These are phyloP conservation scores for Bolborhynchus lineola DNA, from an alignment of 2,113 vertebrate species.

Conservation along the genomic window DNA sequence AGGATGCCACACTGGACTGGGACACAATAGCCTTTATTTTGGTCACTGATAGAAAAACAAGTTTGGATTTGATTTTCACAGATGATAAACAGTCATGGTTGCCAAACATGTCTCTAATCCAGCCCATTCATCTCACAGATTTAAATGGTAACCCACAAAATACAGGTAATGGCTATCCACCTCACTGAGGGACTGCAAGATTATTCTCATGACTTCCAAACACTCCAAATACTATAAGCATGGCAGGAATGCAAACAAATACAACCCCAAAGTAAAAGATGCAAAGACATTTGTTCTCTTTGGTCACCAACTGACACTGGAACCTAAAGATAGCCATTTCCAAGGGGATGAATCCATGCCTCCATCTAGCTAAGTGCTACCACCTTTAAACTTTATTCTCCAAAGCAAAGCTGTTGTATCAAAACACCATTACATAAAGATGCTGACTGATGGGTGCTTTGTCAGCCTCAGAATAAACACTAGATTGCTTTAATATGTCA, in stretches of 20 bases:
- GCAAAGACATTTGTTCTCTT: neutral
- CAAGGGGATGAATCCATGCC: neutral
- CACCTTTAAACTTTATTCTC: neutral
- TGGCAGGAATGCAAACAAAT: neutral
- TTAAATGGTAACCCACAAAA: neutral
- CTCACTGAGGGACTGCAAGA: neutral
- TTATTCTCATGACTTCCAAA: neutral
- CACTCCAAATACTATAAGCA: neutral
- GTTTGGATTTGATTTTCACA: neutral
- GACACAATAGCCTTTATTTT: neutral
- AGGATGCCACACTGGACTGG: neutral
- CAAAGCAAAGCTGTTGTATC: neutral
- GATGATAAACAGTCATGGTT: neutral
- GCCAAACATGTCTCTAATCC: neutral
- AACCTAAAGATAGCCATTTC: neutral
- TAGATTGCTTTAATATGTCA: neutral
- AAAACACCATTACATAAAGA: neutral
- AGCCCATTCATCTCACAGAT: neutral
- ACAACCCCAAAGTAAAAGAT: neutral
- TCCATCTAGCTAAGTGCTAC: neutral
- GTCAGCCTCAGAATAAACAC: neutral
- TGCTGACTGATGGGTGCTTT: neutral
- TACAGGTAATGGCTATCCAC: rapidly evolving
- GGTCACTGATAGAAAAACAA: neutral
- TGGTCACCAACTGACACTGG: neutral